phyloP scores from a whole-genome alignment of 2,113 vertebrate species.

The Alces alces region DNA sequence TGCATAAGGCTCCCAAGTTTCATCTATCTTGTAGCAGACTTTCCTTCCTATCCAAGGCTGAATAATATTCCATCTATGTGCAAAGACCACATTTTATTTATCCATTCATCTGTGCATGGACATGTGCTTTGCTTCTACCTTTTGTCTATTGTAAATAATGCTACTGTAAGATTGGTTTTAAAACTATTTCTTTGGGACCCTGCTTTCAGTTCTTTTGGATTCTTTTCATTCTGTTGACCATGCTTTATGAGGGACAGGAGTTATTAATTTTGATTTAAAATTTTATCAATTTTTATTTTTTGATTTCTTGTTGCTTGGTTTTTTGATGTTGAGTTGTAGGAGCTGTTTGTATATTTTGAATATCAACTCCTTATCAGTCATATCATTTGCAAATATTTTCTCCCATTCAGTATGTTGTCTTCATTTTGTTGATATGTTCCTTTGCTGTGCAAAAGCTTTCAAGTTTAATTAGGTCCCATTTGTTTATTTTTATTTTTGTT shows the following conservation, averaged over 20 bases:
- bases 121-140: neutral
- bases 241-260: neutral
- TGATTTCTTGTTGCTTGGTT: neutral
- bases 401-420: neutral
- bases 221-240: neutral
- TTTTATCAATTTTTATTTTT: neutral
- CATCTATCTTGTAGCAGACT: neutral
- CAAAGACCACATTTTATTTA: neutral
- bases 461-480: neutral
- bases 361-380: neutral
- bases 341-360: neutral
- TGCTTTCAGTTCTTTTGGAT: neutral
- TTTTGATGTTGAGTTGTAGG: neutral
- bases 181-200: neutral
- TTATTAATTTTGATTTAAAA: neutral
- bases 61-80: neutral
- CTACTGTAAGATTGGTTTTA: neutral
- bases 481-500: neutral
- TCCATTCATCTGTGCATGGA: rapidly evolving
- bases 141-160: neutral
- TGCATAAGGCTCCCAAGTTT: neutral
- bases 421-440: neutral
- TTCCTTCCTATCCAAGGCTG: neutral
- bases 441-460: neutral
- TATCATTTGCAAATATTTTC: neutral